Percentiles rank a stretch among this genome's conserved stretches.
Evolutionary conservation across 1,140 invertebrate genomes (phyloP).

Genomic region (Ericerus pela): DNA sequence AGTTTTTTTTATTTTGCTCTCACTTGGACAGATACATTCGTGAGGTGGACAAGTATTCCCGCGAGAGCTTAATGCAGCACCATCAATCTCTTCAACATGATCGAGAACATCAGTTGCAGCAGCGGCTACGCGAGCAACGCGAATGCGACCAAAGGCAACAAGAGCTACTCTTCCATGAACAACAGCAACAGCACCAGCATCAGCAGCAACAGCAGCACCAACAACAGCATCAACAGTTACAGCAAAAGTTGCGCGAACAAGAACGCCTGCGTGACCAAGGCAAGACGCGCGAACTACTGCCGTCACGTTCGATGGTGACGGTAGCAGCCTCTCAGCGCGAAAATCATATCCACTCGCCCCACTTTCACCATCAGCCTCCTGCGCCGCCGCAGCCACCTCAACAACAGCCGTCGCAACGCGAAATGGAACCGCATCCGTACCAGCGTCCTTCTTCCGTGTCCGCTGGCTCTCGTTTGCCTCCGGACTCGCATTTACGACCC

Average conservation of each 20-base stretch:
- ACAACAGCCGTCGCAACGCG: conserved; percentile 17
- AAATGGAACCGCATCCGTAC: conserved; percentile 24
- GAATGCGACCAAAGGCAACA: conserved; percentile 18
- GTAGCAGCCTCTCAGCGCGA: conserved; percentile 30
- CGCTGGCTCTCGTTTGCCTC: neutral
- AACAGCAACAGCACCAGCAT: conserved; percentile 26
- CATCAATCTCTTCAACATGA: conserved; percentile 29
- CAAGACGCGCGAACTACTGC: conserved; percentile 24
- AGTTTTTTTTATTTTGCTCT: neutral
- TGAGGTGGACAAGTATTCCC: conserved; percentile 14
- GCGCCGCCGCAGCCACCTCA: conserved; percentile 29
- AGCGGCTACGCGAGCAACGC: conserved; percentile 26
- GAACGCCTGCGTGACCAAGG: conserved; percentile 5
- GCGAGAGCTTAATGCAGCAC: conserved; percentile 1
- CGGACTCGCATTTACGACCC: conserved; percentile 2
- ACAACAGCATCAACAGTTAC: conserved; percentile 22
- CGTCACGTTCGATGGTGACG: conserved; percentile 26
- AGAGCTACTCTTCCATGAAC: conserved; percentile 25
- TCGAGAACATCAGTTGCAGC: conserved; percentile 34
- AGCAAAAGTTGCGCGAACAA: neutral
- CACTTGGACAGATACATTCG: conserved; percentile 19
- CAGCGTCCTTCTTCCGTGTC: conserved; percentile 27
- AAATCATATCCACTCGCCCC: conserved; percentile 30
- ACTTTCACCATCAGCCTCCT: conserved; percentile 30
- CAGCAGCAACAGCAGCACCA: conserved; percentile 30